Conservation (phyloP, 2,797 vertebrate genomes). For the Enteromius paludinosus region DNA sequence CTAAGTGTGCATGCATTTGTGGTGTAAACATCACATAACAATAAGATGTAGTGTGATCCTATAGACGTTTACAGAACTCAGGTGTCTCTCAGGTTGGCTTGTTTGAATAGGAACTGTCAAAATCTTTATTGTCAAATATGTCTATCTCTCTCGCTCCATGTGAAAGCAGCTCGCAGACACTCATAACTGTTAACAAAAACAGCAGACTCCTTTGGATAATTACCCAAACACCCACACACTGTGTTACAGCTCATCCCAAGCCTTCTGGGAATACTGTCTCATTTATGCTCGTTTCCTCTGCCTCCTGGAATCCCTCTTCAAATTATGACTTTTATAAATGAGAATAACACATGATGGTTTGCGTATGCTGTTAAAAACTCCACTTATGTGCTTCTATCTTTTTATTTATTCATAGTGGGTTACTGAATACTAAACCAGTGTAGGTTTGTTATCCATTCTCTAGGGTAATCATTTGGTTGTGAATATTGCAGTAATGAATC, state of each 20-base stretch:
- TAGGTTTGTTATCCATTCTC: background rate
- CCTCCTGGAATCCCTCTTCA: conserved; percentile 41
- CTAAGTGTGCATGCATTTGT: conserved; percentile 38
- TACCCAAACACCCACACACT: conserved; percentile 49
- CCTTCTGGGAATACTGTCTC: conserved; percentile 55
- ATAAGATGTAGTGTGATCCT: conserved; percentile 24
- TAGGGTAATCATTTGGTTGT: conserved; percentile 4
- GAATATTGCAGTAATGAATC: conserved; percentile 11
- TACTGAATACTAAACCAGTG: conserved; percentile 1
- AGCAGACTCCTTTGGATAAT: conserved; percentile 44
- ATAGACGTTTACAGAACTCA: conserved; percentile 10
- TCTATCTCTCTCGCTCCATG: background rate
- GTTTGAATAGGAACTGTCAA: conserved; percentile 18
- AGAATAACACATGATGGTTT: conserved; percentile 36
- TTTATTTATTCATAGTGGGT: conserved; percentile 7
- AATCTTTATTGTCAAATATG: conserved; percentile 8
- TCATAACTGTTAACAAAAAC: conserved; percentile 53
- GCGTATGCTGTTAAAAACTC: conserved; percentile 22
- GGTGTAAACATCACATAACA: conserved; percentile 1
- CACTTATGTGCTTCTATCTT: conserved; percentile 1
- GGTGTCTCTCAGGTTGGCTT: conserved; percentile 26
- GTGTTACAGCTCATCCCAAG: conserved; percentile 41
- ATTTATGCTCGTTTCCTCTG: conserved; percentile 32
- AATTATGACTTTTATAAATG: conserved; percentile 41
- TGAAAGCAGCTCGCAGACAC: conserved; percentile 17